phyloP scores from a whole-genome alignment of 1,140 invertebrate species.

The Capitella teleta region DNA sequence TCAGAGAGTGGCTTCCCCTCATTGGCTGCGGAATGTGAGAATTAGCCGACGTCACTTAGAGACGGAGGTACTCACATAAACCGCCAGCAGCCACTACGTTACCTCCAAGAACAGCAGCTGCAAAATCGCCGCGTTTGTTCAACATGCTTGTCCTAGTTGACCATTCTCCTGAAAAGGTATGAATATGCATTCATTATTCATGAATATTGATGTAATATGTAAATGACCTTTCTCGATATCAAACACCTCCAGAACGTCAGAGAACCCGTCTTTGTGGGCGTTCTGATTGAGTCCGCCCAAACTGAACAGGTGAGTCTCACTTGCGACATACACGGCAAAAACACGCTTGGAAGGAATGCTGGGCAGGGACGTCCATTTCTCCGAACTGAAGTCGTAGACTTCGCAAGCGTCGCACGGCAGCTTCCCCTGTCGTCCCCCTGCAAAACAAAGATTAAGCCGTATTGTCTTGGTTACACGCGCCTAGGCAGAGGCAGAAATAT shows the following conservation, averaged over 20 bases:
- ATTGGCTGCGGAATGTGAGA: slow-evolving; percentile 23
- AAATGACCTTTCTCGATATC: slow-evolving; percentile 26
- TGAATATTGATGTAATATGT: not conserved
- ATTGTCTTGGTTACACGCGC: not conserved
- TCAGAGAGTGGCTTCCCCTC: slow-evolving; percentile 25
- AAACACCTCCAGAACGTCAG: slow-evolving; percentile 31
- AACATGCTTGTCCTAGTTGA: slow-evolving; percentile 22
- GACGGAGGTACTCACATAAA: not conserved
- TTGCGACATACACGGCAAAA: slow-evolving; percentile 30
- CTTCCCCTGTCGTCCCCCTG: slow-evolving; percentile 38
- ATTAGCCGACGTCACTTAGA: not conserved
- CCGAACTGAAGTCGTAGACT: slow-evolving; percentile 28
- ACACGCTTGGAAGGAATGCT: slow-evolving; percentile 34
- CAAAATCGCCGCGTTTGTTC: slow-evolving; percentile 34
- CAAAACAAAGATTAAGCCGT: slow-evolving; percentile 1
- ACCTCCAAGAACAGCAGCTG: slow-evolving; percentile 22
- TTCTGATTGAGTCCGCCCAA: slow-evolving; percentile 32
- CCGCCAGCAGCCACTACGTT: slow-evolving; percentile 35
- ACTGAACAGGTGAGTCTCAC: slow-evolving; percentile 31
- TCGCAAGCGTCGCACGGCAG: slow-evolving; percentile 30
- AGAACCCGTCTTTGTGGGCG: slow-evolving; percentile 24
- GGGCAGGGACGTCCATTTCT: slow-evolving; percentile 28
- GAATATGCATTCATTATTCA: not conserved
- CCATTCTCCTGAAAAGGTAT: slow-evolving; percentile 25
- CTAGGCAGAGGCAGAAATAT: not conserved